phyloP scores from a whole-genome alignment of 1,140 invertebrate species.

The Drosophila pachea region DNA sequence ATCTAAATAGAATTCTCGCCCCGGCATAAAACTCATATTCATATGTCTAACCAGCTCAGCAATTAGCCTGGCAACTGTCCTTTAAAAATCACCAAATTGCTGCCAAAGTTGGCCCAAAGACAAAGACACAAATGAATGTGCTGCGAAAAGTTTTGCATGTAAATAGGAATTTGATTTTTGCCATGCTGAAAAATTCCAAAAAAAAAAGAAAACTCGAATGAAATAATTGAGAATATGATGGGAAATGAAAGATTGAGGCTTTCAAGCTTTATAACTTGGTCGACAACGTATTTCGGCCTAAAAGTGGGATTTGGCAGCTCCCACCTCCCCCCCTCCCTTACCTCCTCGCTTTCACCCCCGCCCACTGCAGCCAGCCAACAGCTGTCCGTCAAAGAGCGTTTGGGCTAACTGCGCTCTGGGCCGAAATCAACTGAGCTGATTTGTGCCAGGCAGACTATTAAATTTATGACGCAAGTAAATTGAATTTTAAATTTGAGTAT shows the following conservation, averaged over 20 bases:
- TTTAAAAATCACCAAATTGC: constrained; percentile 38
- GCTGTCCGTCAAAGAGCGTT: background rate
- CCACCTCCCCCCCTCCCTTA: too few relatives aligned
- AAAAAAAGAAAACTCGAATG: too few relatives aligned
- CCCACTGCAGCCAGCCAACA: too few relatives aligned
- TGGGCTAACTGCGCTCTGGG: constrained; percentile 19
- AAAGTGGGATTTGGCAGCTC: too few relatives aligned
- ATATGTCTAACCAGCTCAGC: constrained; percentile 69
- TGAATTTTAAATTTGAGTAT: constrained; percentile 78
- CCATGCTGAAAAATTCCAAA: too few relatives aligned
- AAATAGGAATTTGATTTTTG: too few relatives aligned
- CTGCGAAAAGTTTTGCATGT: constrained; percentile 4
- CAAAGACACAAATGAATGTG: constrained; percentile 8
- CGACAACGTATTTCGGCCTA: too few relatives aligned
- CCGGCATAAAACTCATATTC: constrained; percentile 50
- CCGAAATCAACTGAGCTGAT: constrained; percentile 56
- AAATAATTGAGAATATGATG: too few relatives aligned
- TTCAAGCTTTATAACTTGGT: too few relatives aligned
- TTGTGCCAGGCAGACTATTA: constrained; percentile 54
- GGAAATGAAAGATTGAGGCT: too few relatives aligned
- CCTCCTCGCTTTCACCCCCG: too few relatives aligned
- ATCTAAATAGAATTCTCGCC: constrained; percentile 3
- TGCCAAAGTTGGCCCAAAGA: constrained; percentile 7
- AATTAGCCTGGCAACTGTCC: constrained; percentile 56
- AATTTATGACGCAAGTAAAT: constrained; percentile 78